A percentile compares a stretch with the other conserved stretches of the same genome.
Conservation (phyloP, 2,888 invertebrate species). For the Vanessa cardui region DNA sequence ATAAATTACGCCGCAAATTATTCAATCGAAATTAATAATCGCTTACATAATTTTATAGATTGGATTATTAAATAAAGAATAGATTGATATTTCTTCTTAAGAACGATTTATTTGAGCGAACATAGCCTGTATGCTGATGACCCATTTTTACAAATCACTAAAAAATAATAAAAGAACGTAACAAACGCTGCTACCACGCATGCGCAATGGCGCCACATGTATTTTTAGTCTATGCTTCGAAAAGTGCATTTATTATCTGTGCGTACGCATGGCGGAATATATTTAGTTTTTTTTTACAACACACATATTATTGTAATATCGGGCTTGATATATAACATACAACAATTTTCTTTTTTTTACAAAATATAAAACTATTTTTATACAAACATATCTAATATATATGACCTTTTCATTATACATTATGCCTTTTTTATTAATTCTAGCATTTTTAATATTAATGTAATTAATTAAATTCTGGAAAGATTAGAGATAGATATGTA, state of each 20-base stretch:
- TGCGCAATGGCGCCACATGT: conserved; percentile 32
- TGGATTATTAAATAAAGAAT: not conserved
- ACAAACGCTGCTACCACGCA: conserved; percentile 19
- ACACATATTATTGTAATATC: not conserved
- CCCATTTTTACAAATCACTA: conserved; percentile 18
- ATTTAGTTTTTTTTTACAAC: conserved; percentile 4
- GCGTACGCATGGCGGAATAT: conserved; percentile 18
- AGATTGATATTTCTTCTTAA: not conserved
- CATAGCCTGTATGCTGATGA: not conserved
- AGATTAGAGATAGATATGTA: too few species aligned
- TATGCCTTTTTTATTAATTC: too few species aligned
- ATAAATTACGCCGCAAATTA: too few species aligned
- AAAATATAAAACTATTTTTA: too few species aligned
- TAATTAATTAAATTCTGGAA: too few species aligned
- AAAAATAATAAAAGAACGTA: conserved; percentile 20
- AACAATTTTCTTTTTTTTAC: too few species aligned
- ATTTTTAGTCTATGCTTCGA: conserved; percentile 29
- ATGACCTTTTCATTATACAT: too few species aligned
- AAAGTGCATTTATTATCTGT: conserved; percentile 26
- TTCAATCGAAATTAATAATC: too few species aligned
- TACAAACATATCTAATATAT: too few species aligned
- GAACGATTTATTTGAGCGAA: not conserved
- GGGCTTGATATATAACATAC: not conserved
- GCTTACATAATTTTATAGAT: too few species aligned
- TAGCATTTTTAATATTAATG: too few species aligned